These are phyloP conservation scores for Aphis craccivora DNA, from an alignment of 1,140 invertebrate species.

Conservation along the genomic window DNA sequence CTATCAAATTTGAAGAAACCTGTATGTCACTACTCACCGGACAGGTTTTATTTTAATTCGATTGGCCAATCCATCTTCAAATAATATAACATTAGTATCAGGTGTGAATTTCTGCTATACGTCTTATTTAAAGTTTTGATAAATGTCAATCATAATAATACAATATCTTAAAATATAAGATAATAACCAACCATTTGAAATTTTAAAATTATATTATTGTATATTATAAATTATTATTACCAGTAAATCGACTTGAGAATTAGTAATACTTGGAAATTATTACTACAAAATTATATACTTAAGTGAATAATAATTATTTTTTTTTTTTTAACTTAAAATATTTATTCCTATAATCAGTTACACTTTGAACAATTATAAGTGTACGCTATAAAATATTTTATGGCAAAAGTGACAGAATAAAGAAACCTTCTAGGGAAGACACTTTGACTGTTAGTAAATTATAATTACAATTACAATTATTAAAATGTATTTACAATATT, in stretches of 20 bases:
- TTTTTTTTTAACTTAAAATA: too few relatives aligned
- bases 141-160: neutral
- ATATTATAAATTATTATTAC: neutral
- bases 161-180: neutral
- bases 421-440: too few relatives aligned
- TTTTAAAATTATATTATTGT: neutral
- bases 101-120: neutral
- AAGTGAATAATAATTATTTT: neutral
- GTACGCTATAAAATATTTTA: too few relatives aligned
- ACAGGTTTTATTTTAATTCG: neutral
- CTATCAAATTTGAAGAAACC: neutral
- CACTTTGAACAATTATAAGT: too few relatives aligned
- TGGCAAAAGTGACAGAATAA: too few relatives aligned
- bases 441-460: too few relatives aligned
- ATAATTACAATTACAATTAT: too few relatives aligned
- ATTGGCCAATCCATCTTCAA: conserved; percentile 9
- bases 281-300: neutral
- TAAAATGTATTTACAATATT: too few relatives aligned
- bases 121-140: neutral
- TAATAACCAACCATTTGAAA: neutral
- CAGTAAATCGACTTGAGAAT: neutral
- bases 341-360: too few relatives aligned
- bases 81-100: neutral
- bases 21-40: neutral
- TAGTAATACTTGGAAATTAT: neutral